These are phyloP conservation scores for Thera obeliscata DNA, from an alignment of 2,888 invertebrate species.

Conservation along the genomic window DNA sequence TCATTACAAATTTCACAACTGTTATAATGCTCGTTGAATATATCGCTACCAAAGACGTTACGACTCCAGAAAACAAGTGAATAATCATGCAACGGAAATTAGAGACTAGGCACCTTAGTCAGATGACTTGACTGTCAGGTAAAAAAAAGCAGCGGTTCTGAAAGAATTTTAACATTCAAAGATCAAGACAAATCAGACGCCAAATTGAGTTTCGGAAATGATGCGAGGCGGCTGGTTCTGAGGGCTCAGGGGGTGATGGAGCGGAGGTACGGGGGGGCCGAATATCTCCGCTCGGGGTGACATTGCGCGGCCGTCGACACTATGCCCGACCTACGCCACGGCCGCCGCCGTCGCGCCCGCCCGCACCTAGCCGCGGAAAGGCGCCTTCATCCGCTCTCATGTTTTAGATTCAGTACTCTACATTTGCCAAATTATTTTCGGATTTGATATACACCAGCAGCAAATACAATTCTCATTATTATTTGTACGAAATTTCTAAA, in stretches of 20 bases:
- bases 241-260: constrained; percentile 40
- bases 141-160: not conserved
- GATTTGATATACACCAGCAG: not conserved
- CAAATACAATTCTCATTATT: not conserved
- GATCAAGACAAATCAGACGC: constrained; percentile 49
- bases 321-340: constrained; percentile 79
- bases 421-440: not conserved
- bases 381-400: constrained; percentile 57
- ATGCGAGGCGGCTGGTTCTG: constrained; percentile 54
- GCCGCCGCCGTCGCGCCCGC: constrained; percentile 50
- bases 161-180: constrained; percentile 29
- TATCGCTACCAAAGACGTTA: not conserved
- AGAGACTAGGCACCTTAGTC: no score
- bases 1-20: not conserved
- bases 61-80: not conserved
- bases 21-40: not conserved
- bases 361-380: constrained; percentile 61
- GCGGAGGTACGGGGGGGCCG: constrained; percentile 54
- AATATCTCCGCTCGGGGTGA: constrained; percentile 76
- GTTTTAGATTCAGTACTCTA: constrained; percentile 19
- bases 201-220: constrained; percentile 69
- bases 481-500: not conserved
- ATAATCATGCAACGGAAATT: no score
- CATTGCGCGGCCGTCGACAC: constrained; percentile 79
- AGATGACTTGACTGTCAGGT: no score